Evolutionary conservation across 2,888 invertebrate species (phyloP), one percentile per base, ranked within the genome.

Genomic region (Oscheius sp.): DNA sequence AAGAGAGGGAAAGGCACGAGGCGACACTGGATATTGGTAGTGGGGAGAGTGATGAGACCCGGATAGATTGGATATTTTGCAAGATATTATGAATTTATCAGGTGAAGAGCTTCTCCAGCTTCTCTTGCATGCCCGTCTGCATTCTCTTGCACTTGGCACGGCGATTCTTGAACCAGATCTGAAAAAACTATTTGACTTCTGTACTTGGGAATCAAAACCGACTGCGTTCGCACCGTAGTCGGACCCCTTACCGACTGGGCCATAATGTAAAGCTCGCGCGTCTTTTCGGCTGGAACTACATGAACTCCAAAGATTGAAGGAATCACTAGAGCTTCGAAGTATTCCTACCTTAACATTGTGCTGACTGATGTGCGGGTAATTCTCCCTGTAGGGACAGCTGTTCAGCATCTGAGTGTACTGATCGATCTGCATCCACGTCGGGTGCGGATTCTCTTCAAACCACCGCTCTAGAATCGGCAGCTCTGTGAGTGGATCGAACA

Each of bases 401-500:
- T 99, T 99, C 85, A 99, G 92, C 90, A 96, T 96, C 88, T 97
- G 96, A 2, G 98, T 98, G 90, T 96, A 99, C 90, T 97, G 96
- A 84, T 98, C 93, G 88, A 99, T 98, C 89, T 97, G 92, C 91
- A 96, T 95, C 91, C 98, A 97, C 85, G 96, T 96, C 53, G 99
- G 99, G 91, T 99, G 98, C 50, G 98, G 98, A 91, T 98, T 98
- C 91, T 96, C 93, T 47, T 94, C 93, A 90, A 97, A 98, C 96
- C 97, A 97, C 58, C 76, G 84, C 90, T 89, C 89, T 72, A 91
- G 88, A 73, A 91, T 90, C 10, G 91, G 91, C 74, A 99, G 96
- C 91, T 99, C 99, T 21, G 96, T 96, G 33, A 98, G 95, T 0
- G 99, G 99, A 91, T 99, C 99, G 88, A 99, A 99, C 91, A 99